A percentile compares a stretch with the other conserved stretches of the same genome.
Conservation (phyloP, 2,797 vertebrate species). For the Eulemur mongoz region DNA sequence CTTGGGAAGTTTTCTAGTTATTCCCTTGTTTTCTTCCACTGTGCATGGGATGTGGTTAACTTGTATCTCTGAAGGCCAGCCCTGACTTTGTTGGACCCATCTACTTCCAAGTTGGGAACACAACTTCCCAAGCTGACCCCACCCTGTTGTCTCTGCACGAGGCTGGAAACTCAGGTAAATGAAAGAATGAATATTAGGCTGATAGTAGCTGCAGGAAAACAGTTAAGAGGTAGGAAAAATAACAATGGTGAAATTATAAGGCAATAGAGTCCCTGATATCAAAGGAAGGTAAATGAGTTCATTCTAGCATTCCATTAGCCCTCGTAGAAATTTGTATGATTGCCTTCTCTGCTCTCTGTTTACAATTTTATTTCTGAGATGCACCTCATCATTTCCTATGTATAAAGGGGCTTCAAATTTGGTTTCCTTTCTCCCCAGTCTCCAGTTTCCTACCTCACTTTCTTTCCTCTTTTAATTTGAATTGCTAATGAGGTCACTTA, state of each 20-base stretch:
- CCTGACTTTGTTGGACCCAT: background rate
- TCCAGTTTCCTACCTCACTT: background rate
- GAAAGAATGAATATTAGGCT: background rate
- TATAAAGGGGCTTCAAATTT: background rate
- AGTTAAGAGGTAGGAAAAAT: background rate
- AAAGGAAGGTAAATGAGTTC: background rate
- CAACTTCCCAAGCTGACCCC: background rate
- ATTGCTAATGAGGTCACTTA: background rate
- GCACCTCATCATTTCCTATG: background rate
- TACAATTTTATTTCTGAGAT: background rate
- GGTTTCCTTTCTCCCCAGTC: background rate
- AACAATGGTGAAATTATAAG: background rate
- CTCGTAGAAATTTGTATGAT: background rate
- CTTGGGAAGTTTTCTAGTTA: background rate
- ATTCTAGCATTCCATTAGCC: background rate
- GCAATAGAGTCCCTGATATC: background rate
- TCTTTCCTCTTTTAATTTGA: background rate
- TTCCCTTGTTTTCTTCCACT: background rate
- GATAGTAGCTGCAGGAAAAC: background rate
- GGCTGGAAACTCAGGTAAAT: background rate
- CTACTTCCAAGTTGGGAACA: background rate
- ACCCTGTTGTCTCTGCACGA: background rate
- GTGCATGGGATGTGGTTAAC: background rate
- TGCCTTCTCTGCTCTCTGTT: background rate
- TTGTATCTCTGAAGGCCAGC: background rate